phyloP scores from a whole-genome alignment of 2,113 vertebrate species.

The Malurus cyaneus region DNA sequence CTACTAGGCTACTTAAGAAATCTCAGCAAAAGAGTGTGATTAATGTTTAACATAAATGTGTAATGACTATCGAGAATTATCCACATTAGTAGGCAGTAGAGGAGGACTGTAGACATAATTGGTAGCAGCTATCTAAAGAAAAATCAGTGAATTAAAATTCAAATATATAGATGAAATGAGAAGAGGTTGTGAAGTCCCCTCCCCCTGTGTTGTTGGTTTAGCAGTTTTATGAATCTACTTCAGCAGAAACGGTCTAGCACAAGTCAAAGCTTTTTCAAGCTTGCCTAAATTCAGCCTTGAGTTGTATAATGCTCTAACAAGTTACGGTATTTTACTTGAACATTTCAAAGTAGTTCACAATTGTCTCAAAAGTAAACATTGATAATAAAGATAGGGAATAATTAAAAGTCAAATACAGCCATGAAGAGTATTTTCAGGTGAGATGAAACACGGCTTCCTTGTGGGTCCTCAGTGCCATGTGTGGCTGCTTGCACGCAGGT shows the following conservation, averaged over 20 bases:
- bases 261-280: not conserved
- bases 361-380: not conserved
- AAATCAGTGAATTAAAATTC: not conserved
- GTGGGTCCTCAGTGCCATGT: accelerated
- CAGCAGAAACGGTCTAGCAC: not conserved
- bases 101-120: not conserved
- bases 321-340: not conserved
- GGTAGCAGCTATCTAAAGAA: not conserved
- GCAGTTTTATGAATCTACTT: not conserved
- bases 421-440: not conserved
- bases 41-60: constrained; percentile 29
- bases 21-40: constrained; percentile 37
- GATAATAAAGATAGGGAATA: not conserved
- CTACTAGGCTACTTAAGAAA: constrained; percentile 41
- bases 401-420: not conserved
- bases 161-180: not conserved
- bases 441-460: not conserved
- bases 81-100: not conserved
- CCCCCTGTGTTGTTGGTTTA: not conserved
- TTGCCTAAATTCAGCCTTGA: not conserved
- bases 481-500: not conserved
- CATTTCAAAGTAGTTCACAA: not conserved
- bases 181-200: not conserved
- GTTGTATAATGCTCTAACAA: not conserved
- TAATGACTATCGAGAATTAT: not conserved